phyloP scores from a whole-genome alignment of 1,140 invertebrate genomes.

The Cyphomyrmex costatus region DNA sequence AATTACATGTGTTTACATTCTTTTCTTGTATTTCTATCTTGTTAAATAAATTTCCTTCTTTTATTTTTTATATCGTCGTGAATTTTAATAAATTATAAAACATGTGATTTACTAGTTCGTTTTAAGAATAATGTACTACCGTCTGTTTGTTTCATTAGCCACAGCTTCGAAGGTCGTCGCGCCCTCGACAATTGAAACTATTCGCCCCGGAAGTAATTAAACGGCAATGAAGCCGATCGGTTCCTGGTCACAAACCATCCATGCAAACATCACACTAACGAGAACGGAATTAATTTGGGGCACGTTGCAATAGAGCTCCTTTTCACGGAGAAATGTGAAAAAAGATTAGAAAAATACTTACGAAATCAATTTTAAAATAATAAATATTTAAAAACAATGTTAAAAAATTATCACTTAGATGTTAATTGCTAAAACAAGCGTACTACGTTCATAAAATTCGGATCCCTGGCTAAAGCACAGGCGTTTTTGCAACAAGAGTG shows the following conservation, averaged over 20 bases:
- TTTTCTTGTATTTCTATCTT: not conserved
- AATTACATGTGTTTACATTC: not conserved
- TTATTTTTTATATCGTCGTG: not conserved
- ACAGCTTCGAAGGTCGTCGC: constrained; percentile 8
- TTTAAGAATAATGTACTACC: constrained; percentile 38
- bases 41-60: not conserved
- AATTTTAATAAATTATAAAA: not conserved
- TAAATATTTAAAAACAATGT: not conserved
- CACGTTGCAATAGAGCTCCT: constrained; percentile 7
- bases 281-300: constrained; percentile 56
- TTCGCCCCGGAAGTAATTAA: constrained; percentile 76
- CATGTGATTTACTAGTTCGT: not conserved
- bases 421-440: not conserved
- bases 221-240: constrained; percentile 70
- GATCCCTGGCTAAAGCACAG: not conserved
- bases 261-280: constrained; percentile 50
- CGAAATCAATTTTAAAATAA: not conserved
- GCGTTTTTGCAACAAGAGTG: not conserved
- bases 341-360: constrained; percentile 15
- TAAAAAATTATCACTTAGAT: not conserved
- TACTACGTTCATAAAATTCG: not conserved
- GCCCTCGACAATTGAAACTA: constrained; percentile 50
- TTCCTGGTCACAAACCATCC: constrained; percentile 41
- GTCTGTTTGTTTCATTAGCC: constrained; percentile 47
- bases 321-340: not conserved